A percentile compares a stretch with the other conserved stretches of the same genome.
These are phyloP conservation scores for Eurois occulta DNA, from an alignment of 2,888 invertebrate genomes.

Conservation along the genomic window DNA sequence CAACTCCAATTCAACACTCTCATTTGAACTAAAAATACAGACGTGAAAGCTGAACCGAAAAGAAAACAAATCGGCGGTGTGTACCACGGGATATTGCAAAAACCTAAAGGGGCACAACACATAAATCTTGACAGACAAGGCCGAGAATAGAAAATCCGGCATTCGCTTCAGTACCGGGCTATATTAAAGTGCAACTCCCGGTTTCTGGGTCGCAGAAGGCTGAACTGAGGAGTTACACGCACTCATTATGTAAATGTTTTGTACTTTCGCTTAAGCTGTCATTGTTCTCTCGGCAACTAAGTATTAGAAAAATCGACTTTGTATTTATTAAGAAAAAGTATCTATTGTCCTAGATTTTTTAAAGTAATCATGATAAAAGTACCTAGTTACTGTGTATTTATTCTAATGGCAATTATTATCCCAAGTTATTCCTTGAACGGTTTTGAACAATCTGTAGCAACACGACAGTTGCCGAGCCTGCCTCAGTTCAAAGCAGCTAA, in stretches of 20 bases:
- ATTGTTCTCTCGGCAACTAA: constrained; percentile 17
- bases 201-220: constrained; percentile 66
- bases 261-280: constrained; percentile 32
- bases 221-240: constrained; percentile 61
- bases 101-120: constrained; percentile 64
- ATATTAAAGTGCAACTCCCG: constrained; percentile 68
- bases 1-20: constrained; percentile 49
- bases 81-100: constrained; percentile 61
- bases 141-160: constrained; percentile 66
- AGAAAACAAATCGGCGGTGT: constrained; percentile 49
- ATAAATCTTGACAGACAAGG: constrained; percentile 65
- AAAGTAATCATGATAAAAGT: background rate
- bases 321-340: background rate
- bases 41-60: constrained; percentile 51
- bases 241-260: constrained; percentile 63
- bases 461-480: background rate
- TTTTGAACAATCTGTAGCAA: constrained; percentile 6
- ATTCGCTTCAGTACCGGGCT: constrained; percentile 60
- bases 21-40: constrained; percentile 52
- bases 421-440: background rate
- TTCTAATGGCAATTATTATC: background rate
- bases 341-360: background rate
- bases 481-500: background rate
- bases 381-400: background rate
- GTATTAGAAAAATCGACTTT: constrained; percentile 30